Conservation (phyloP, 2,113 vertebrate species). For the Heterochromis multidens region DNA sequence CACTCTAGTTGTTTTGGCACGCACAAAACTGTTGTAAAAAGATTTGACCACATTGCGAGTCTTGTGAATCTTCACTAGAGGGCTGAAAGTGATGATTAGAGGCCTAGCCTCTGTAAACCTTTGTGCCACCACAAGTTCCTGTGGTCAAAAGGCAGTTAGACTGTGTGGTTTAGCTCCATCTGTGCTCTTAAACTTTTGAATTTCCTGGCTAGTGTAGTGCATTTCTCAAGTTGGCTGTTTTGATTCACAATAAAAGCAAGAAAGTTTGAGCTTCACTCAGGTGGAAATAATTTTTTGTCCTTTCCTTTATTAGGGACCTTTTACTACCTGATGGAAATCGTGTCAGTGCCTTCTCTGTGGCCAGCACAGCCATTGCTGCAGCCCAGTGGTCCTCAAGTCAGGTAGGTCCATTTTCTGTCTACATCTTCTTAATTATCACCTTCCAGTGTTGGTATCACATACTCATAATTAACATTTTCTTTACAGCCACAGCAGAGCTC, state of each 20-base stretch:
- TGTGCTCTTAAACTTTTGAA: neutral
- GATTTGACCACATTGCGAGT: neutral
- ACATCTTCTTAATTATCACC: neutral
- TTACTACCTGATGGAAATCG: slow-evolving; percentile 94
- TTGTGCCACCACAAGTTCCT: neutral
- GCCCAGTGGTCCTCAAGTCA: slow-evolving; percentile 99
- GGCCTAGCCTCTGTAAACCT: neutral
- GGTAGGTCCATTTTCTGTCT: slow-evolving; percentile 68
- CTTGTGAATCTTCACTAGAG: neutral
- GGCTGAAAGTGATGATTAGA: neutral
- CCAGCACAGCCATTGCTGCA: slow-evolving; percentile 96
- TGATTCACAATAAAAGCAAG: neutral
- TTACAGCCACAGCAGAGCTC: slow-evolving; percentile 84
- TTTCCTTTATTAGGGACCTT: slow-evolving; percentile 79
- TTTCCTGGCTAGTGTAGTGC: neutral
- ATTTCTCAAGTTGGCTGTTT: neutral
- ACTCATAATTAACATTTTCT: neutral
- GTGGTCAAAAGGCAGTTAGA: neutral
- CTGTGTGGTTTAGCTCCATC: neutral
- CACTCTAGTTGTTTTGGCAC: neutral
- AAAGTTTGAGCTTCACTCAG: neutral
- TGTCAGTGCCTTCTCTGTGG: slow-evolving; percentile 95
- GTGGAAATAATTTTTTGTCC: neutral
- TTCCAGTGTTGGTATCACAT: neutral
- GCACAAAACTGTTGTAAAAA: neutral